Evolutionary conservation across 2,888 invertebrate genomes (phyloP), one percentile per base, ranked within the genome.

Genomic region (Teleogryllus oceanicus): DNA sequence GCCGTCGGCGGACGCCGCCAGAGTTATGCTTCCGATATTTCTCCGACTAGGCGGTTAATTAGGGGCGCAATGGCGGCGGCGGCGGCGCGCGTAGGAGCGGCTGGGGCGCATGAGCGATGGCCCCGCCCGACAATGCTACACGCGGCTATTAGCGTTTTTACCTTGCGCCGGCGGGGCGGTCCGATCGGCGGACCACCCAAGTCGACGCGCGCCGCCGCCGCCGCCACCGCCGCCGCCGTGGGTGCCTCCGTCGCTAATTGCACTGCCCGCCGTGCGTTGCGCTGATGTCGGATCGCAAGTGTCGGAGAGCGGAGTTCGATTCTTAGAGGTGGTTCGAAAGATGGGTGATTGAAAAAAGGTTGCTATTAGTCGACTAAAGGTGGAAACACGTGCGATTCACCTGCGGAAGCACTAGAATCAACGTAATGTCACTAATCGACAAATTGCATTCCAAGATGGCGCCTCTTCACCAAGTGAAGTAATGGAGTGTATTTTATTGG

Each of bases 1-100:
- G 37, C 37, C 37, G 37, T 8, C 37, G 37, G 37, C 37, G 37
- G 37, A 37, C 37, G 37, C n/a, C 1, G 16, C 62, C 62, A 62
- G 62, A 62, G 62, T 62, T 62, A 62, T 62, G 62, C 62, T 62
- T 62, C 62, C 62, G 62, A 62, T 62, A 62, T 62, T 62, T 62
- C 62, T 62, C 62, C n/a, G 13, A n/a, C 13, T 13, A 13, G n/a
- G 13, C 62, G 62, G 62, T 62, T 62, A 62, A 62, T 62, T 62
- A 62, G 62, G 62, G 62, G 62, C n/a, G 62, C 62, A 62, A 62
- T 62, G 62, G 62, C 13, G 62, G 62, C n/a, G 62, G 62, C 16
- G 62, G 62, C n/a, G 13, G n/a, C 16, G 62, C 62, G 16, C 37
- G 37, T 37, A n/a, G 62, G 62, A n/a, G n/a, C 62, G 62, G 62